Conservation (phyloP, 2,888 invertebrate species). For the Dromius quadrimaculatus region DNA sequence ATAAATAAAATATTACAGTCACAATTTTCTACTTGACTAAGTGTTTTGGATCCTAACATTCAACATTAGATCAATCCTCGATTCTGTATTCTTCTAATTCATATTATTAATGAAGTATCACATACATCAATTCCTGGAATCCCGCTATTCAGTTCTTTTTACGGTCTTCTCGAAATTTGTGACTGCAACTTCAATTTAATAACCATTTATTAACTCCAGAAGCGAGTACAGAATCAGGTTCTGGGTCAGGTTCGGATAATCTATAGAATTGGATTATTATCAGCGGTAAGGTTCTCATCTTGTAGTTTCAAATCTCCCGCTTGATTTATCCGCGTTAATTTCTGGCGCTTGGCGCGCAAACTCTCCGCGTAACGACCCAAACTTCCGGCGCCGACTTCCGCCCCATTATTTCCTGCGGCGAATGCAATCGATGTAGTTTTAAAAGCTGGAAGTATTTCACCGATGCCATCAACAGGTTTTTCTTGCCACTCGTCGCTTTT, state of each 20-base stretch:
- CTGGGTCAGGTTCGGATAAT: slow-evolving; percentile 58
- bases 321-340: slow-evolving; percentile 63
- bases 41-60: background rate
- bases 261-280: slow-evolving; percentile 64
- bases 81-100: too few relatives aligned
- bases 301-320: slow-evolving; percentile 59
- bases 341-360: slow-evolving; percentile 53
- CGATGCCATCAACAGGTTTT: slow-evolving; percentile 51
- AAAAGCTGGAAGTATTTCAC: slow-evolving; percentile 50
- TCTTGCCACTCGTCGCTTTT: slow-evolving; percentile 35
- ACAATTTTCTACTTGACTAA: slow-evolving; percentile 16
- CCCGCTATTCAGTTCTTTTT: too few relatives aligned
- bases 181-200: slow-evolving; percentile 15
- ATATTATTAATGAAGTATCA: too few relatives aligned
- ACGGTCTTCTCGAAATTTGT: background rate
- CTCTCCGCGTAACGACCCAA: slow-evolving; percentile 48
- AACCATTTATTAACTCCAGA: slow-evolving; percentile 9
- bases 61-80: too few relatives aligned
- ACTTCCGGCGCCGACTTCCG: slow-evolving; percentile 41
- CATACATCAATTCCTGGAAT: too few relatives aligned
- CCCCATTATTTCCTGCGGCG: slow-evolving; percentile 40
- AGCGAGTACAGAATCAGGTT: slow-evolving; percentile 2
- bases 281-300: background rate
- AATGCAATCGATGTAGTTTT: slow-evolving; percentile 51
- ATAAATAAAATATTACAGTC: slow-evolving; percentile 23